Conservation (phyloP, 2,888 invertebrate genomes). For the Isotomurus palustris region DNA sequence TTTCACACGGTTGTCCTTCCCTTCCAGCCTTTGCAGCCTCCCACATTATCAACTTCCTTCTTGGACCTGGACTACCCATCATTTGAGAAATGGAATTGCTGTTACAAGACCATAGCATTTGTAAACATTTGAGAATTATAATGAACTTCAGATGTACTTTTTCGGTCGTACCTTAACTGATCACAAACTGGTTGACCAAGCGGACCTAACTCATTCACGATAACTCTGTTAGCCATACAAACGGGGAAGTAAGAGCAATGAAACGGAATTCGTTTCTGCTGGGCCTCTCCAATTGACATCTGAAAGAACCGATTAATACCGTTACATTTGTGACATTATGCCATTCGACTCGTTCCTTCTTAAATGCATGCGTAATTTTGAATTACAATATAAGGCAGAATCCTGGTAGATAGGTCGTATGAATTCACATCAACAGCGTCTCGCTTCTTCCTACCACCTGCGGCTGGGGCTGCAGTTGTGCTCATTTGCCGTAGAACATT, state of each 20-base stretch:
- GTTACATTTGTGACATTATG: background rate
- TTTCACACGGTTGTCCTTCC: background rate
- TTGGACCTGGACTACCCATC: too few relatives aligned
- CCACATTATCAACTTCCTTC: too few relatives aligned
- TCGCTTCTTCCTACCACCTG: background rate
- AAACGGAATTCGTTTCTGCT: background rate
- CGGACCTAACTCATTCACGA: background rate
- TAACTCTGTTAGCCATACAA: background rate
- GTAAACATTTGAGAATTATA: too few relatives aligned
- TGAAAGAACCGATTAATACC: background rate
- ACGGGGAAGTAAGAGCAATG: background rate
- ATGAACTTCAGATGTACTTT: too few relatives aligned
- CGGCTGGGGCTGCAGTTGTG: background rate
- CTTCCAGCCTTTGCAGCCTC: background rate
- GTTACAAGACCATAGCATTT: too few relatives aligned
- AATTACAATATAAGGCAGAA: conserved; percentile 3
- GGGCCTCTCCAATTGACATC: conserved; percentile 1
- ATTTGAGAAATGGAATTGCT: too few relatives aligned
- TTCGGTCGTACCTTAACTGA: conserved; percentile 2
- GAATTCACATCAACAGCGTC: background rate
- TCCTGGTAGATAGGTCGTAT: too few relatives aligned
- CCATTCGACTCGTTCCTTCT: background rate
- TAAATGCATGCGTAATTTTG: background rate
- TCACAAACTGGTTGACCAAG: background rate
- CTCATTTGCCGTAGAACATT: conserved; percentile 6